Base-by-base conservation (phyloP, 2,797 vertebrate genomes). In the Tachyglossus aculeatus region DNA sequence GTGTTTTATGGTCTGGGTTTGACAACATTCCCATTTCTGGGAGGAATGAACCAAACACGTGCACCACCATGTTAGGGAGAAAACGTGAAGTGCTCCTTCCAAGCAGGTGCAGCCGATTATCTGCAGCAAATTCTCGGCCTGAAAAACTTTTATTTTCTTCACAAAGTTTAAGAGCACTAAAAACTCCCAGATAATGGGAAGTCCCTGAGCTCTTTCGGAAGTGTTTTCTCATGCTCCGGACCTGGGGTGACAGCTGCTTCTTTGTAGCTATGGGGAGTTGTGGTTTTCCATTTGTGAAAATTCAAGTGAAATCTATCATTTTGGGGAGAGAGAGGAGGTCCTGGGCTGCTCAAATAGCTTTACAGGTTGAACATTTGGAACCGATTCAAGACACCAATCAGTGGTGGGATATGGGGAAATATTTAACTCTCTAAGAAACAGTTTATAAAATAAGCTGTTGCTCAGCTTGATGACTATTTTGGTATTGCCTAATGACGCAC, bases 91-190 rank as follows among this genome's bases (percentile, higher is more conserved):
- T 0, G 0, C 38, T 6, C 58, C 81, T 90, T 91, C 85, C 86
- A 89, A 88, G 88, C 89, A 92, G 88, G 82, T 92, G 85, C 78
- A 74, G 74, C 67, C 66, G 77, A 92, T 90, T 92, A 91, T 81
- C 84, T 39, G 68, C 84, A 58, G 73, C 79, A 84, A 45, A 78
- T 0, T 15, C 54, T 61, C 61, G 29, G 71, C 82, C 16, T 80
- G 62, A 73, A 74, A 88, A 69, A 32, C 36, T 57, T 74, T 45
- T 34, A 78, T 80, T 90, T 89, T 87, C 83, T 87, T 82, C 34
- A 8, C 64, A 69, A 84, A 84, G 88, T 86, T 83, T 84, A 88
- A 88, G 81, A 86, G 80, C 74, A 77, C 77, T 91, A 85, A 86
- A 88, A 90, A 74, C 34, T 87, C 89, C 82, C 86, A 90, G 83